These are phyloP conservation scores for Betta splendens DNA, from an alignment of 2,797 vertebrate genomes.

Conservation along the genomic window DNA sequence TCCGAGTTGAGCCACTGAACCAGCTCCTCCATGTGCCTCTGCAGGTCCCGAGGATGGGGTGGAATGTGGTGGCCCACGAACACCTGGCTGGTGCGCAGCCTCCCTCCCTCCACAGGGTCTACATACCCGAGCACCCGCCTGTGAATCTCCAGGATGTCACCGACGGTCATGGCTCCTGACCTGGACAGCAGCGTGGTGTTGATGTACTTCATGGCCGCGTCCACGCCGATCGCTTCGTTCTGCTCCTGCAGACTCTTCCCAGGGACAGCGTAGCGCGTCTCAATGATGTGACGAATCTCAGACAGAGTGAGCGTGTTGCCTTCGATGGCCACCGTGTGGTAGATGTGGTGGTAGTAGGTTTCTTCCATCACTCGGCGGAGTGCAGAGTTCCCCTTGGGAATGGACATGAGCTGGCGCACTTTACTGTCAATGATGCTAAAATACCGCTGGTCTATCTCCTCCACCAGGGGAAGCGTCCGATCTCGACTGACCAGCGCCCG, in stretches of 20 bases:
- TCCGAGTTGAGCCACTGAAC: constrained; percentile 96
- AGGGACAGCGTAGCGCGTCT: constrained; percentile 93
- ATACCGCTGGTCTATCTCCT: constrained; percentile 95
- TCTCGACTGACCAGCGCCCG: constrained; percentile 91
- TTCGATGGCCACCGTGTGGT: constrained; percentile 98
- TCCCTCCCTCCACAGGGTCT: constrained; percentile 92
- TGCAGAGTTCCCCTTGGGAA: constrained; percentile 94
- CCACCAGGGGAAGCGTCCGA: constrained; percentile 92
- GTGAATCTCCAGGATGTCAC: constrained; percentile 92
- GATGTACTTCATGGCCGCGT: constrained; percentile 93
- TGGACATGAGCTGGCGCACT: constrained; percentile 93
- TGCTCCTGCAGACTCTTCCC: constrained; percentile 96
- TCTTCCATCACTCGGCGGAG: constrained; percentile 95
- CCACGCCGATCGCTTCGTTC: constrained; percentile 95
- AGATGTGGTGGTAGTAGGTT: constrained; percentile 98
- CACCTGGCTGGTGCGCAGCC: constrained; percentile 90
- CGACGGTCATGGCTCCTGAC: constrained; percentile 82
- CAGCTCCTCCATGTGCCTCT: constrained; percentile 92
- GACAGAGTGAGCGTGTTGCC: constrained; percentile 95
- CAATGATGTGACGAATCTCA: constrained; percentile 95
- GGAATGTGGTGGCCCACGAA: constrained; percentile 97
- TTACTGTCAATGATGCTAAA: constrained; percentile 96
- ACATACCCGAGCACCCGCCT: constrained; percentile 91
- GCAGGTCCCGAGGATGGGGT: constrained; percentile 89
- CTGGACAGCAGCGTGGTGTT: constrained; percentile 90